Percentiles rank a stretch among this genome's conserved stretches.
Evolutionary conservation across 2,888 invertebrate genomes (phyloP).

Genomic region (Trilocha varians): DNA sequence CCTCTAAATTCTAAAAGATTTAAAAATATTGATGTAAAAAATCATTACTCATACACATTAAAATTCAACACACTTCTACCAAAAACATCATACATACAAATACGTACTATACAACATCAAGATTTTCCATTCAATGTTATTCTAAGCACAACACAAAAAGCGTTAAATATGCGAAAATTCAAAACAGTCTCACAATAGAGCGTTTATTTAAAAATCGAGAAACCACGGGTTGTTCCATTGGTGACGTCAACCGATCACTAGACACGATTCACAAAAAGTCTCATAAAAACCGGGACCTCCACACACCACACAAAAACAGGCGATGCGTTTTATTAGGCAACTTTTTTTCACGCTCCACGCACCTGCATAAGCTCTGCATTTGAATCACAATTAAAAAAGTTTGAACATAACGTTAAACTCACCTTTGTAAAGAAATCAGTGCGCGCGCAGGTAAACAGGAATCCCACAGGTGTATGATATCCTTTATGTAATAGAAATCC

Average conservation of each 20-base stretch:
- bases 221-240: conserved; percentile 31
- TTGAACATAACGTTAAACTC: conserved; percentile 30
- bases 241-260: conserved; percentile 49
- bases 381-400: not conserved
- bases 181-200: conserved; percentile 5
- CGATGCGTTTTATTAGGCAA: conserved; percentile 8
- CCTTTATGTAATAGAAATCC: conserved; percentile 43
- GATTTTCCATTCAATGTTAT: too few relatives aligned
- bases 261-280: conserved; percentile 37
- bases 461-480: conserved; percentile 69
- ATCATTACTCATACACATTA: too few relatives aligned
- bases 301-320: conserved; percentile 12
- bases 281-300: conserved; percentile 24
- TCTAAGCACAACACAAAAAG: too few relatives aligned
- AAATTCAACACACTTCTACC: too few relatives aligned
- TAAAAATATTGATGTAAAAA: too few relatives aligned
- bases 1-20: too few relatives aligned
- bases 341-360: conserved; percentile 4
- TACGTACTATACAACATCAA: too few relatives aligned
- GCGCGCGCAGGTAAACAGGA: conserved; percentile 69
- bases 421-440: conserved; percentile 61
- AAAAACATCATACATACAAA: too few relatives aligned
- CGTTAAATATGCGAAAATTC: not conserved
- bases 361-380: not conserved
- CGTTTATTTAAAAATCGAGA: conserved; percentile 19